These are phyloP conservation scores for Drosophila suzukii DNA, from an alignment of 1,140 invertebrate genomes.

Conservation along the genomic window DNA sequence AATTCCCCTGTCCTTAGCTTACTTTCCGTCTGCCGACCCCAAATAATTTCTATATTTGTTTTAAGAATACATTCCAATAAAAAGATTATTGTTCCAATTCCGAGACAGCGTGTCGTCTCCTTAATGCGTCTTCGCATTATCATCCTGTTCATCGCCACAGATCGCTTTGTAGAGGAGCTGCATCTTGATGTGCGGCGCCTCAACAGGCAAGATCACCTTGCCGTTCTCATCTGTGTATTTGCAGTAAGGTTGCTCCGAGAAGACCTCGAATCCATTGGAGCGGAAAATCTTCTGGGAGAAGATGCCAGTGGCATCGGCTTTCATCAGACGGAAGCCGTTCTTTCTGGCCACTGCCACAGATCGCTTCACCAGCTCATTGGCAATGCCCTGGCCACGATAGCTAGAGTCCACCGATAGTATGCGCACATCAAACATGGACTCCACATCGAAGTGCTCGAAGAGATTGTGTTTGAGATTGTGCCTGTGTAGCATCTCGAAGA, in stretches of 20 bases:
- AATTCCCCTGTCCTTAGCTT: not conserved
- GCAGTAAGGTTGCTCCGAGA: slow-evolving; percentile 88
- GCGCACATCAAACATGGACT: slow-evolving; percentile 91
- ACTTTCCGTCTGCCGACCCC: not conserved
- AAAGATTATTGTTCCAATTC: slow-evolving; percentile 31
- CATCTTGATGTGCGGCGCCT: slow-evolving; percentile 87
- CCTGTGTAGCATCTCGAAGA: slow-evolving; percentile 88
- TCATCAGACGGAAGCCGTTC: slow-evolving; percentile 89
- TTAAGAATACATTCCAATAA: slow-evolving; percentile 33
- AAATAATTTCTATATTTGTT: not conserved
- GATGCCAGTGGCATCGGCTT: slow-evolving; percentile 91
- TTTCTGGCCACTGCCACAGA: slow-evolving; percentile 88
- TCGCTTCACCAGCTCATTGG: slow-evolving; percentile 88
- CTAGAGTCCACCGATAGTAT: slow-evolving; percentile 90
- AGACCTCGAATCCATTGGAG: slow-evolving; percentile 88
- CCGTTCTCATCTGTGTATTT: slow-evolving; percentile 87
- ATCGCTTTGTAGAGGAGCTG: slow-evolving; percentile 86
- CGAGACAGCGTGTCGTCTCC: not conserved
- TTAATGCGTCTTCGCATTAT: slow-evolving; percentile 7
- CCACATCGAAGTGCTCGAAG: slow-evolving; percentile 88
- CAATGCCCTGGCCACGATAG: slow-evolving; percentile 89
- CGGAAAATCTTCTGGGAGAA: slow-evolving; percentile 90
- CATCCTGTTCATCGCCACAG: slow-evolving; percentile 14
- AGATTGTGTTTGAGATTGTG: slow-evolving; percentile 87
- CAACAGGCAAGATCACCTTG: slow-evolving; percentile 86